A percentile compares a stretch with the other conserved stretches of the same genome.
Evolutionary conservation across 2,888 invertebrate genomes (phyloP).

Genomic region (Pyrocoelia pectoralis): DNA sequence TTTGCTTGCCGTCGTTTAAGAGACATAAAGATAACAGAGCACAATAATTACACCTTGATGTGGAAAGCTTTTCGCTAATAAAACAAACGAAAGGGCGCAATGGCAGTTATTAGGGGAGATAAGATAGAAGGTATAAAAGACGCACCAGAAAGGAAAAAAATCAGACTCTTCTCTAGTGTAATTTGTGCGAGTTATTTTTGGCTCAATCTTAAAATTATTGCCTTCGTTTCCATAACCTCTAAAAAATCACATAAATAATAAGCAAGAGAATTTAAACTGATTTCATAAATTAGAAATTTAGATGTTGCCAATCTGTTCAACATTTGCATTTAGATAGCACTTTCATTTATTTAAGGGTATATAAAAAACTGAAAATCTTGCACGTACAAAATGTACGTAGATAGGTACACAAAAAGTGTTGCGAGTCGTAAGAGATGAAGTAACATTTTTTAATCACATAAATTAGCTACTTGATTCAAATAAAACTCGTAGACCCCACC

Average conservation of each 20-base stretch:
- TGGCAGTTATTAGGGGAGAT: constrained; percentile 30
- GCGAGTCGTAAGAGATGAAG: no score
- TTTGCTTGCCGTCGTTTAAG: constrained; percentile 13
- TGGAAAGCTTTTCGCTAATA: constrained; percentile 39
- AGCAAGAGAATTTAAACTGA: neutral
- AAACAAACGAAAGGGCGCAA: constrained; percentile 34
- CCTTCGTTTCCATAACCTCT: neutral
- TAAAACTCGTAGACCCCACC: no score
- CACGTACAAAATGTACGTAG: neutral
- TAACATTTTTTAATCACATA: no score
- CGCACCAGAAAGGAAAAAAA: constrained; percentile 31
- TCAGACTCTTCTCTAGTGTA: constrained; percentile 13
- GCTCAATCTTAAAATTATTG: neutral
- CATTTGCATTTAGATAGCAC: constrained; percentile 1
- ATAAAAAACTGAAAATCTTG: neutral
- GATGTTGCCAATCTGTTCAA: neutral
- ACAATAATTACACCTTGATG: constrained; percentile 40
- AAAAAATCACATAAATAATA: neutral
- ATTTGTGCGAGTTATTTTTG: neutral
- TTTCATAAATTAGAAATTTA: neutral
- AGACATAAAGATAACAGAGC: constrained; percentile 34
- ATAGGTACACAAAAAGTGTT: no score
- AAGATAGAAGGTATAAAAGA: constrained; percentile 26
- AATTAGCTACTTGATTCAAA: no score
- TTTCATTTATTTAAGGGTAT: neutral